Conservation (phyloP, 2,113 vertebrate genomes). For the Pachycephala philippinensis region DNA sequence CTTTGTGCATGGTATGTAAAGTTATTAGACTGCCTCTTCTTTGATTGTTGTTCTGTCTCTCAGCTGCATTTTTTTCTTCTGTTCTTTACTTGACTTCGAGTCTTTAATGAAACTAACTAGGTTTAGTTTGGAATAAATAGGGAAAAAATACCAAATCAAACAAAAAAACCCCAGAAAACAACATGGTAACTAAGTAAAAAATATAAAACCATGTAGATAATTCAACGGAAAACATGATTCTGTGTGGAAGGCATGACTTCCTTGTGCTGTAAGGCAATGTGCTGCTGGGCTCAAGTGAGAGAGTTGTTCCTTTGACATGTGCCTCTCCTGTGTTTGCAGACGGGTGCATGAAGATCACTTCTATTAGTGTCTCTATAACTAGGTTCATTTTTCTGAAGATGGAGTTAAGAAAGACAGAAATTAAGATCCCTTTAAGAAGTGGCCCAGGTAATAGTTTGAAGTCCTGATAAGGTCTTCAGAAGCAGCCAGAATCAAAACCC, state of each 20-base stretch:
- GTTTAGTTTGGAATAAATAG: not conserved
- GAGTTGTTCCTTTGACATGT: not conserved
- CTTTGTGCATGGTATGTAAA: not conserved
- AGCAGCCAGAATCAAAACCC: not conserved
- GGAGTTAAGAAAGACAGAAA: not conserved
- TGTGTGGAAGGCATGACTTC: not conserved
- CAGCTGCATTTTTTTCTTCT: not conserved
- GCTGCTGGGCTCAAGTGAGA: not conserved
- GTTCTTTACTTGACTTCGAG: not conserved
- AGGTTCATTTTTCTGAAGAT: not conserved
- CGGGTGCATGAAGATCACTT: not conserved
- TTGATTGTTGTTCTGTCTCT: not conserved
- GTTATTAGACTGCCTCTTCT: not conserved
- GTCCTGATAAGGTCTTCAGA: not conserved
- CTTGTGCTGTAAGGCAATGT: fast-evolving
- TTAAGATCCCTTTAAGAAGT: not conserved
- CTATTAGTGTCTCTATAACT: not conserved
- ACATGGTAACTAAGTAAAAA: not conserved
- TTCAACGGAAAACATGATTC: not conserved
- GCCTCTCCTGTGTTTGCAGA: not conserved
- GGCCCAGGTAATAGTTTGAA: not conserved
- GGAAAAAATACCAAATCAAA: not conserved
- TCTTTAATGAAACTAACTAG: not conserved
- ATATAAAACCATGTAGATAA: not conserved
- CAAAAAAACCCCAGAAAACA: fast-evolving